phyloP scores from a whole-genome alignment of 2,113 vertebrate genomes.

The Labeo rohita region DNA sequence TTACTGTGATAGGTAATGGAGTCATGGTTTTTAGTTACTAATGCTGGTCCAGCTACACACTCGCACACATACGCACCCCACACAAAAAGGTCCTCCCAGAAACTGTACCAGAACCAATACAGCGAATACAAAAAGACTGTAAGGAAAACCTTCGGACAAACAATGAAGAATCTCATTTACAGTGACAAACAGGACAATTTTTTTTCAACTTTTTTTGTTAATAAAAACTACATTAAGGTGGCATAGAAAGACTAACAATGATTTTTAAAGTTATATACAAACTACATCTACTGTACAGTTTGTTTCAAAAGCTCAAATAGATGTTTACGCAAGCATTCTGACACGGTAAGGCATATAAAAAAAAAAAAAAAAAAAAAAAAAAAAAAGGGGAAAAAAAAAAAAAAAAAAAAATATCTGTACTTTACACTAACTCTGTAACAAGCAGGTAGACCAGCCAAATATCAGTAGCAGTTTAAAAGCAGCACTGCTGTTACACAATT shows the following conservation, averaged over 20 bases:
- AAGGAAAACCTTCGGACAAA: slow-evolving; percentile 52
- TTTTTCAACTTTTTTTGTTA: slow-evolving; percentile 73
- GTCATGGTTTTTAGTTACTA: slow-evolving; percentile 48
- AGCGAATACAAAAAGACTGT: slow-evolving; percentile 65
- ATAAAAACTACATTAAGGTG: slow-evolving; percentile 77
- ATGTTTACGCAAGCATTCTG: slow-evolving; percentile 59
- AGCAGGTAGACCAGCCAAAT: slow-evolving; percentile 48
- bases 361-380: slow-evolving; percentile 46
- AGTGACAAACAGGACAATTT: slow-evolving; percentile 64
- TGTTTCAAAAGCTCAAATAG: slow-evolving; percentile 61
- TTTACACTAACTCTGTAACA: slow-evolving; percentile 44
- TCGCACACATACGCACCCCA: slow-evolving; percentile 51
- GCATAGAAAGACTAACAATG: slow-evolving; percentile 73
- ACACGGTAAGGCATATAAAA: slow-evolving; percentile 63
- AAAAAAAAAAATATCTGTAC: slow-evolving; percentile 37
- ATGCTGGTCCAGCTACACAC: slow-evolving; percentile 4
- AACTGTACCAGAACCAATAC: slow-evolving; percentile 65
- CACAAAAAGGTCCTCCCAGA: slow-evolving; percentile 57
- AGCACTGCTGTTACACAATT: slow-evolving; percentile 47
- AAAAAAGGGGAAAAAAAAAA: background rate
- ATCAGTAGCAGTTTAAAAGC: slow-evolving; percentile 56
- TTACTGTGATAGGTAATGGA: slow-evolving; percentile 34
- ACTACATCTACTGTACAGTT: slow-evolving; percentile 77
- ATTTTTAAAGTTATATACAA: slow-evolving; percentile 79
- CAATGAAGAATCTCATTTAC: slow-evolving; percentile 67